Conservation (phyloP, 2,113 vertebrate genomes). For the Ophthalmolycus amberensis region DNA sequence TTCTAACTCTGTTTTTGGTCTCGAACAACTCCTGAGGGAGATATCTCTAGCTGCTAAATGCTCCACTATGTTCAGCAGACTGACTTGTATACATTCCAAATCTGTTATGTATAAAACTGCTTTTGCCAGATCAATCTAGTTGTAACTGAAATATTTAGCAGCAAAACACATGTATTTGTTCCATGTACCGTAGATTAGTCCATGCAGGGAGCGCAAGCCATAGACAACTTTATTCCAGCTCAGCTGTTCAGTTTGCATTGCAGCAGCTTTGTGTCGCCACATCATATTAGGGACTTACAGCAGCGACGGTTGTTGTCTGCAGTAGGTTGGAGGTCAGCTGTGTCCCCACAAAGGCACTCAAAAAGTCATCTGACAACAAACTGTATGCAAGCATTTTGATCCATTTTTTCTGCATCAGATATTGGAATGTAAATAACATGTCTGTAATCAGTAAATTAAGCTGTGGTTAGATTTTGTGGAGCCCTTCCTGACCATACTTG, state of each 20-base stretch:
- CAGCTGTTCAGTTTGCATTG: constrained; percentile 54
- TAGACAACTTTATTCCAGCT: constrained; percentile 60
- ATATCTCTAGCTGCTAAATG: neutral
- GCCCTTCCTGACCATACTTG: neutral
- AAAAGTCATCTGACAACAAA: constrained; percentile 23
- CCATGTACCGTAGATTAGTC: constrained; percentile 11
- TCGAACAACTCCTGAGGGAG: neutral
- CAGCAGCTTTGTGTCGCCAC: constrained; percentile 62
- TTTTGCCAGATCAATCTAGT: neutral
- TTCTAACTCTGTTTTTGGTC: no score
- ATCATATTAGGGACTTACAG: constrained; percentile 31
- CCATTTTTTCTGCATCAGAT: neutral
- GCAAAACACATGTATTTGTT: constrained; percentile 16
- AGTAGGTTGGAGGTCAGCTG: constrained; percentile 29
- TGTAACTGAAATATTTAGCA: constrained; percentile 9
- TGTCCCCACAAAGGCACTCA: constrained; percentile 15
- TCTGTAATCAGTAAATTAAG: neutral
- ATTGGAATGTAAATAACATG: neutral
- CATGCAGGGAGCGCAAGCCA: constrained; percentile 13
- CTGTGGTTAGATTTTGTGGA: neutral
- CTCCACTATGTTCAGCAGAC: neutral
- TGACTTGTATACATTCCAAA: neutral
- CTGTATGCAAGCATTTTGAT: neutral
- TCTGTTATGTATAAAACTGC: neutral
- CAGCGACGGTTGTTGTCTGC: constrained; percentile 21